Evolutionary conservation across 2,113 vertebrate genomes (phyloP), one percentile per base, ranked within the genome.

Genomic region (Casuarius casuarius): DNA sequence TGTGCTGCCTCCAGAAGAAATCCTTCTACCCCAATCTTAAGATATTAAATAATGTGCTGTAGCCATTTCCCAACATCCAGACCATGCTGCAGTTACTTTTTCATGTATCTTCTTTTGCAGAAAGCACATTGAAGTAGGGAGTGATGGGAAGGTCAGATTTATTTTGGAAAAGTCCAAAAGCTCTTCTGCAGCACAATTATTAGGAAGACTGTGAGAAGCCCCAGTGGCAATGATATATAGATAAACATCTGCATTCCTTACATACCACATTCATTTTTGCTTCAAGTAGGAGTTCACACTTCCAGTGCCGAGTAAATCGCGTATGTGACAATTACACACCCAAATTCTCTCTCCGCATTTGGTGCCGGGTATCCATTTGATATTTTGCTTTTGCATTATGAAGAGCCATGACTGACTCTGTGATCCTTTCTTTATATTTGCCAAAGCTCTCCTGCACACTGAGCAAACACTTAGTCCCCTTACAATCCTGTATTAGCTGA

Each of bases 191-290:
- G 82, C 91, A 93, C 89, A 96, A 96, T 97, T 96, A 97, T 93
- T 90, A 96, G 79, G 54, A 88, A 81, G 65, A 89, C 88, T 96
- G 78, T 97, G 95, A 98, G 96, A 97, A 96, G 94, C 87, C 65
- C 92, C 97, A 84, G 92, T 97, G 95, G 94, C 86, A 92, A 95
- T 59, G 87, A 96, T 92, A 97, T 91, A 95, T 49, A 98, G 97
- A 96, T 93, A 98, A 98, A 97, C 93, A 97, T 96, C 93, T 95
- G 63, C 95, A 98, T 98, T 98, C 97, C 95, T 97, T 71, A 94
- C 89, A 96, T 98, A 84, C 96, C 97, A 96, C 85, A 65, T 56
- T 94, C 86, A 87, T 95, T 96, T 97, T 97, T 96, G 78, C 94
- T 97, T 71, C 94, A 89, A 94, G 85, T 77, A 94, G 79, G 79